Base-by-base conservation (phyloP, 2,113 vertebrate species). In the Ariopsis seemanni region DNA sequence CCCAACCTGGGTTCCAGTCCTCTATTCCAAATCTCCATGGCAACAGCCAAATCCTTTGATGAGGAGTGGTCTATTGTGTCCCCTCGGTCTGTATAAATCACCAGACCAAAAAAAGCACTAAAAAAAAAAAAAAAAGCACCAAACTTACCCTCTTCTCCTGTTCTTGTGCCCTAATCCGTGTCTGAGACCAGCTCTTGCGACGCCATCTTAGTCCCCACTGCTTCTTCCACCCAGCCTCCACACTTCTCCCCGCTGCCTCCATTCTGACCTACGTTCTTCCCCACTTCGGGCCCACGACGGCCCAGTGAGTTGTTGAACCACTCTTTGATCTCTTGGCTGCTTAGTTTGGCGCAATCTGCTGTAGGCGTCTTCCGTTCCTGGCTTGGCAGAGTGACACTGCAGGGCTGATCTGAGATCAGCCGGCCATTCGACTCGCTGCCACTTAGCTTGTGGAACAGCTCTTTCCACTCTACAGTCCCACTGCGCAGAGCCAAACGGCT, bases 381-480 rank as follows among this genome's bases (percentile, higher is more conserved):
- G 96, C 96, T 91, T 95, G 94, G 92, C 93, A 93, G 95, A 7
- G 89, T 92, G 69, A 92, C 90, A 0, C 90, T 92, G 72, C 94
- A 86, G 0, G 92, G 94, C 90, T 96, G 96, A 92, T 89, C 92
- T 92, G 89, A 93, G 92, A 0, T 11, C 0, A 0, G 86, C 89
- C 96, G 91, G 0, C 93, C 93, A 0, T 92, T 91, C 1, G 83
- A 92, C 7, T 93, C 93, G 0, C 95, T 94, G 4, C 85, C 5
- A 2, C 85, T 91, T 79, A 92, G 93, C 34, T 94, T 95, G 90
- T 95, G 95, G 92, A 96, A 96, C 82, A 96, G 95, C 88, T 97
- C 96, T 83, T 96, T 92, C 96, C 96, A 96, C 62, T 96, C 96
- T n/a, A 96, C 90, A 0, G 92, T 92, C 14, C 96, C 94, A 0